A percentile compares a stretch with the other conserved stretches of the same genome.
These are phyloP conservation scores for Hylaea fasciaria DNA, from an alignment of 2,888 invertebrate genomes.

Conservation along the genomic window DNA sequence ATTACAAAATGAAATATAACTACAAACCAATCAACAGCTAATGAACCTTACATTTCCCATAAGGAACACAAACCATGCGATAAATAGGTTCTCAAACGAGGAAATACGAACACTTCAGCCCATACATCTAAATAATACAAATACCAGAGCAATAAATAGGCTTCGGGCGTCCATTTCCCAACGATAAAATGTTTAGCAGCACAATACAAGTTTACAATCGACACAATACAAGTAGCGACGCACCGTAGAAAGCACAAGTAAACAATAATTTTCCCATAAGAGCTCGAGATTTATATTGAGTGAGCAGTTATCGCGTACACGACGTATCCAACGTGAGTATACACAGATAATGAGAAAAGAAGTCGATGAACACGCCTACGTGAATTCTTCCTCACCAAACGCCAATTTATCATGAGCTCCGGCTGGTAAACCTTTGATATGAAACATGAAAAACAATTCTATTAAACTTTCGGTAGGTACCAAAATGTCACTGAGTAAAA, in stretches of 20 bases:
- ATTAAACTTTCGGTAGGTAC: too few relatives aligned
- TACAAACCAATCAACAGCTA: too few relatives aligned
- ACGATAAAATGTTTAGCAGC: slow-evolving; percentile 47
- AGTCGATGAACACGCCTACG: slow-evolving; percentile 77
- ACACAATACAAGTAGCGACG: slow-evolving; percentile 27
- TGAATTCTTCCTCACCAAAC: slow-evolving; percentile 54
- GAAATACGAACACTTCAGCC: neutral
- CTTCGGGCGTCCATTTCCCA: slow-evolving; percentile 32
- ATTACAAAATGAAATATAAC: too few relatives aligned
- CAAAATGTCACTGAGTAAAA: too few relatives aligned
- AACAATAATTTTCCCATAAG: slow-evolving; percentile 67
- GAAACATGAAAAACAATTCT: neutral
- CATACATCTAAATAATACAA: slow-evolving; percentile 29
- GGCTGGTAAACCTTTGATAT: neutral
- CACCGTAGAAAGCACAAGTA: slow-evolving; percentile 52
- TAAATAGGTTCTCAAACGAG: too few relatives aligned
- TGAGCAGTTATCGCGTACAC: slow-evolving; percentile 68
- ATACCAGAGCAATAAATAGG: slow-evolving; percentile 38
- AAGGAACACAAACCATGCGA: too few relatives aligned
- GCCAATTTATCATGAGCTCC: neutral
- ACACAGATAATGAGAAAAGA: slow-evolving; percentile 79
- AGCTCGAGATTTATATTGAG: slow-evolving; percentile 64
- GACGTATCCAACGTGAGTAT: slow-evolving; percentile 70
- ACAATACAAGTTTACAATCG: slow-evolving; percentile 40
- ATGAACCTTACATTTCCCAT: too few relatives aligned